Percentiles rank a stretch among this genome's conserved stretches.
Conservation (phyloP, 2,113 vertebrate species). For the Trematomus loennbergii region DNA sequence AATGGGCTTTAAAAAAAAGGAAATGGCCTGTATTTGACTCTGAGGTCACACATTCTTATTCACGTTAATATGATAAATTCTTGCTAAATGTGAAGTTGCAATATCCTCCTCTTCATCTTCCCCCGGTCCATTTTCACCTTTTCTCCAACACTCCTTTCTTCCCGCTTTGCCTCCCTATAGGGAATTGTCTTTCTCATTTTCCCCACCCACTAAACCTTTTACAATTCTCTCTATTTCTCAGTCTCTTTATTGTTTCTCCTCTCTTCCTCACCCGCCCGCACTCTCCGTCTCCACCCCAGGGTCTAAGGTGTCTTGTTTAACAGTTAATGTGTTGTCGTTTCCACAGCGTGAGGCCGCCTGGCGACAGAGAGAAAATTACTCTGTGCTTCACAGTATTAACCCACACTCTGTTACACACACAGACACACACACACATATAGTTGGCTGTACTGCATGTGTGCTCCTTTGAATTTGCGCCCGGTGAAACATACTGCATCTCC, state of each 20-base stretch:
- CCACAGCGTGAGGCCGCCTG: slow-evolving; percentile 63
- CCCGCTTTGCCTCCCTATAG: neutral
- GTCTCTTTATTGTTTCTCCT: slow-evolving; percentile 37
- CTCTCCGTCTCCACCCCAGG: slow-evolving; percentile 43
- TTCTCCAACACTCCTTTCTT: slow-evolving; percentile 14
- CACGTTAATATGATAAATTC: neutral
- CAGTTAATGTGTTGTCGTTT: slow-evolving; percentile 78
- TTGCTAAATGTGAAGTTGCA: neutral
- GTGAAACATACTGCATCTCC: slow-evolving; percentile 67
- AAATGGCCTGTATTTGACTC: neutral
- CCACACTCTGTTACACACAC: slow-evolving; percentile 58
- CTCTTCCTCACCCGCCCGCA: slow-evolving; percentile 11
- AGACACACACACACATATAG: slow-evolving; percentile 32
- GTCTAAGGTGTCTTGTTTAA: slow-evolving; percentile 80
- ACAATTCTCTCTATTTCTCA: slow-evolving; percentile 9
- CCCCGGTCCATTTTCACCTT: slow-evolving; percentile 30
- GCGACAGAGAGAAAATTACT: slow-evolving; percentile 74
- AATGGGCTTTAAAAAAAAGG: neutral
- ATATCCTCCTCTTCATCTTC: neutral
- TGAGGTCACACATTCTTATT: neutral
- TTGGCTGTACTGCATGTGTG: slow-evolving; percentile 48
- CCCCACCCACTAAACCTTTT: slow-evolving; percentile 9
- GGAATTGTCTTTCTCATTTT: neutral
- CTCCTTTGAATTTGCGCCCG: slow-evolving; percentile 54
- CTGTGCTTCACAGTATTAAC: slow-evolving; percentile 71